These are phyloP conservation scores for Carduelis carduelis DNA, from an alignment of 2,797 vertebrate species.

Conservation along the genomic window DNA sequence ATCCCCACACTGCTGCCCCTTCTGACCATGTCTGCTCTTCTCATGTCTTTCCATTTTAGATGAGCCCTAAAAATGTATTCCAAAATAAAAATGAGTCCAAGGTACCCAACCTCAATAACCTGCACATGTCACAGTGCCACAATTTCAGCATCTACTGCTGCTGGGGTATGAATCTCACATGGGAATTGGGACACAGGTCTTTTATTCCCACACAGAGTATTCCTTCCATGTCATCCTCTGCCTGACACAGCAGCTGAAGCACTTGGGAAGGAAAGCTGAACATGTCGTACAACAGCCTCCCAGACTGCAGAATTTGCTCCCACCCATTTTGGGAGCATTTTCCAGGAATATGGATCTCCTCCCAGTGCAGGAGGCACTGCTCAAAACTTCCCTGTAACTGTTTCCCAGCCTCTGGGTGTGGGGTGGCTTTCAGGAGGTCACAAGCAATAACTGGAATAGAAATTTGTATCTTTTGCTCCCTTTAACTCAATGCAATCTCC, in stretches of 20 bases:
- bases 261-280: neutral
- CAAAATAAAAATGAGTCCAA: neutral
- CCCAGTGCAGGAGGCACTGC: neutral
- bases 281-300: accelerated
- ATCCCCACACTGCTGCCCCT: neutral
- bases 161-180: neutral
- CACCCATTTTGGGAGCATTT: neutral
- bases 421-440: neutral
- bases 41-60: neutral
- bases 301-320: neutral
- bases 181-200: accelerated
- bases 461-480: neutral
- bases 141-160: neutral
- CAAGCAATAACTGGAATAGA: neutral
- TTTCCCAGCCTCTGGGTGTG: neutral
- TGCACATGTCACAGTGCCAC: accelerated
- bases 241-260: neutral
- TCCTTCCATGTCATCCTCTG: neutral
- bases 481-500: neutral
- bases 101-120: neutral
- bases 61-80: neutral
- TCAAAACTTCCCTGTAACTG: neutral
- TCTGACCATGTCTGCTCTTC: neutral
- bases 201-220: accelerated
- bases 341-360: neutral